Conservation (phyloP, 2,797 vertebrate genomes). For the Dermochelys coriacea region DNA sequence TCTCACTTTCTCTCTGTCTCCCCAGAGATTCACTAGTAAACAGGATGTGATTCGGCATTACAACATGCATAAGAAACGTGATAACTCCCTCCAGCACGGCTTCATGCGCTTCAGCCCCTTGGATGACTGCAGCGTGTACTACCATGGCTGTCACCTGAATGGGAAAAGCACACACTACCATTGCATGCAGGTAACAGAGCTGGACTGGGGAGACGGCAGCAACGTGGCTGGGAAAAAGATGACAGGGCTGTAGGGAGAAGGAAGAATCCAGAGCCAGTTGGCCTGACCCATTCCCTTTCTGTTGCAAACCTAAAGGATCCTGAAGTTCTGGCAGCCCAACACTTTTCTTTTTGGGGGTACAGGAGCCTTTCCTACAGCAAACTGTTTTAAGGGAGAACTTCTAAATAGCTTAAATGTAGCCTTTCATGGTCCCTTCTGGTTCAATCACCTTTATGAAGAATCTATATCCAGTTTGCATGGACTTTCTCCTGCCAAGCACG, state of each 20-base stretch:
- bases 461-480: rapidly evolving
- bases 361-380: neutral
- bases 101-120: slow-evolving; percentile 99
- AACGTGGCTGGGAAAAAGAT: neutral
- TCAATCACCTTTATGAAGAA: neutral
- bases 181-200: slow-evolving; percentile 96
- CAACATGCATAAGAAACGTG: slow-evolving; percentile 99
- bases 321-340: rapidly evolving
- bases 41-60: slow-evolving; percentile 99
- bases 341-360: rapidly evolving
- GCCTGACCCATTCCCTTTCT: neutral
- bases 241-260: rapidly evolving
- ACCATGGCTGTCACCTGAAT: slow-evolving; percentile 99
- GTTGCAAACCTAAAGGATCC: neutral
- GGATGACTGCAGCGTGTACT: slow-evolving; percentile 99
- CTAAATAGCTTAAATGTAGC: rapidly evolving
- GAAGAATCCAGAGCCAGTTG: neutral
- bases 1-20: slow-evolving; percentile 48
- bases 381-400: neutral
- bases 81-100: slow-evolving; percentile 99
- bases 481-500: neutral
- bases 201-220: neutral
- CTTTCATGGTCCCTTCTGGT: neutral
- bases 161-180: slow-evolving; percentile 99
- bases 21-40: slow-evolving; percentile 99